Base-by-base conservation (phyloP, 2,888 invertebrate genomes). In the Stenurella melanura region DNA sequence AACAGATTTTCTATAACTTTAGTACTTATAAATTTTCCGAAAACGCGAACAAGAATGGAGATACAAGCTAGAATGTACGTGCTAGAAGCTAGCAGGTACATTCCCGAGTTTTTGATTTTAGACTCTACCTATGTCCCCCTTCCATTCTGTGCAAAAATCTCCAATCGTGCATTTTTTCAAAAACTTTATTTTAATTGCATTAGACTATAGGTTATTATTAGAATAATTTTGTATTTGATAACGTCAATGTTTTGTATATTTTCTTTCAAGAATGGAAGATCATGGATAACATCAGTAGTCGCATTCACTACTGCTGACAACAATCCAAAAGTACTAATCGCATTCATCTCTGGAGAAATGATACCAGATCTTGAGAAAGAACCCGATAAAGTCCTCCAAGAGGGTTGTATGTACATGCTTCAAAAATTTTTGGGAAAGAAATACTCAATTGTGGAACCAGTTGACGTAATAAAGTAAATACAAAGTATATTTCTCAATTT, bases 281-380 rank as follows among this genome's bases (percentile, higher is more conserved):
- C 78, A 60, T 82, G 80, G 81, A 60, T 80, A 17, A 81, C 80
- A 5, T 73, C 78, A 26, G 67, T 80, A 9, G 71, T 57, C 42
- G 73, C 19, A 17, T 26, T 81, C 0, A 15, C 76, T 3, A 57
- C 75, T 3, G 81, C 74, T 11, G 75, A 79, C 38, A 74, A 77
- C n/a, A 92, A 93, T 83, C 92, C 93, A 0, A 90, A 91, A 54
- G 89, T 93, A 7, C 85, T 95, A n/a, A 91, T 92, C 67, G 93
- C 91, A 0, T 95, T 95, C 94, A 90, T 94, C 19, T 90, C 91
- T 67, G 94, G 94, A 7, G 89, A 90, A 18, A 91, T 91, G 79
- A 93, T 94, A 3, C 90, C 92, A 74, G 50, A 50, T 0, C 3
- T 50, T 5, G 50, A 50, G 15, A 50, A 50, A 50, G 50, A 50